Evolutionary conservation across 2,888 invertebrate species (phyloP).

Genomic region (Loripinus fragilis): DNA sequence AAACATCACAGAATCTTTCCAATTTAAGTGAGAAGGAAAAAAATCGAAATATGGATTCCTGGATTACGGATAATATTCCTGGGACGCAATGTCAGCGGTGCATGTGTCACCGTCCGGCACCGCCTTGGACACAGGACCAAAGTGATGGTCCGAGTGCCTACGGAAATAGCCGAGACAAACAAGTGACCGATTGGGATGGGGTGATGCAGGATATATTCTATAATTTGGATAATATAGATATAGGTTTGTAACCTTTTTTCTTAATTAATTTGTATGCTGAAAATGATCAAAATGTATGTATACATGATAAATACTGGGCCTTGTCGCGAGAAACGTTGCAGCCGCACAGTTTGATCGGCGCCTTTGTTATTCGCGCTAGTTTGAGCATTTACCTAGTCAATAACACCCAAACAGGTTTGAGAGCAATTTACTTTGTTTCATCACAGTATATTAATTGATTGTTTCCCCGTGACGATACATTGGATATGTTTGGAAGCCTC

Average conservation of each 20-base stretch:
- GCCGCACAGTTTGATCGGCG: too few relatives aligned
- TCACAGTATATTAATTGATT: too few relatives aligned
- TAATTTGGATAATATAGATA: constrained; percentile 53
- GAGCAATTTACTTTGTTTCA: too few relatives aligned
- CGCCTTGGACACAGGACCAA: neutral
- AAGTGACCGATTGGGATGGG: constrained; percentile 54
- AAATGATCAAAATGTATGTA: too few relatives aligned
- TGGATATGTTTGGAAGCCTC: too few relatives aligned
- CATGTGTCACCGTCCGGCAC: neutral
- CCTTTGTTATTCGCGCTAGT: too few relatives aligned
- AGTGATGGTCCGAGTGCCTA: neutral
- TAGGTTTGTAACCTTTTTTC: constrained; percentile 48
- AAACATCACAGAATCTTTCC: constrained; percentile 6
- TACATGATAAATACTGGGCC: too few relatives aligned
- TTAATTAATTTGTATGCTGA: too few relatives aligned
- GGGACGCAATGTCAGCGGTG: constrained; percentile 5
- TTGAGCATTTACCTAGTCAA: too few relatives aligned
- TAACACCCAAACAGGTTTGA: too few relatives aligned
- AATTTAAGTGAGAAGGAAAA: neutral
- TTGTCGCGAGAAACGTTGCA: too few relatives aligned
- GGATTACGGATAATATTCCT: constrained; percentile 7
- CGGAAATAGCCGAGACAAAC: constrained; percentile 39
- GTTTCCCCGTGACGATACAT: too few relatives aligned
- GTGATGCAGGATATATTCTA: constrained; percentile 61
- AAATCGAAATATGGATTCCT: constrained; percentile 15